phyloP scores from a whole-genome alignment of 2,888 invertebrate genomes.

The Synanthedon andrenaeformis region DNA sequence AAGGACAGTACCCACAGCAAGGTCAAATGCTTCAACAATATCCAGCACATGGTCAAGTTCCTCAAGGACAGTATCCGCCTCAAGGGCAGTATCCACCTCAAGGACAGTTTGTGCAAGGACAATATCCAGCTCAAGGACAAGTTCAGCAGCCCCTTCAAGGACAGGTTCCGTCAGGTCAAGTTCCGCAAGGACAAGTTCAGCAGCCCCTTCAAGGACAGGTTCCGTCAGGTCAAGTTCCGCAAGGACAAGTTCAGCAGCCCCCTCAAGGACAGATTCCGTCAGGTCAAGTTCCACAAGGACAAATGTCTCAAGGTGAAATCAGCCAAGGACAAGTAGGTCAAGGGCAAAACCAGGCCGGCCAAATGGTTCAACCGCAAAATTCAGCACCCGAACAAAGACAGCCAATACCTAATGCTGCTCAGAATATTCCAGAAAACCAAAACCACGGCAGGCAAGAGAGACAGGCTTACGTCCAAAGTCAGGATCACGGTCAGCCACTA shows the following conservation, averaged over 20 bases:
- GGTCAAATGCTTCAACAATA: constrained; percentile 1
- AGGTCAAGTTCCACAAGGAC: constrained; percentile 12
- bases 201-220: constrained; percentile 11
- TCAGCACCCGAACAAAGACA: background rate
- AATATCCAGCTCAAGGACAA: constrained; percentile 8
- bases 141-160: constrained; percentile 13
- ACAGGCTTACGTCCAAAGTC: no score
- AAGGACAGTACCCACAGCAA: constrained; percentile 10
- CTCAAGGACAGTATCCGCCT: constrained; percentile 13
- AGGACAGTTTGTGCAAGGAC: constrained; percentile 15
- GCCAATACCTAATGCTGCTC: no score
- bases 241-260: constrained; percentile 6
- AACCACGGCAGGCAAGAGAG: no score
- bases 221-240: constrained; percentile 16
- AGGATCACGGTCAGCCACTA: no score
- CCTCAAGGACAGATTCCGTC: constrained; percentile 16
- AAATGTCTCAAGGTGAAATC: constrained; percentile 6
- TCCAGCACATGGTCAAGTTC: constrained; percentile 13
- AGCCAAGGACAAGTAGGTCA: constrained; percentile 15
- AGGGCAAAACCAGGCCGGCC: constrained; percentile 10
- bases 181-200: constrained; percentile 13
- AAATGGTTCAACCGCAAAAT: constrained; percentile 5
- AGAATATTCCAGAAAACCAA: no score
- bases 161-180: constrained; percentile 14
- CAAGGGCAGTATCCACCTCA: constrained; percentile 22